These are phyloP conservation scores for Uromys caudimaculatus DNA, from an alignment of 2,797 vertebrate species.

Conservation along the genomic window DNA sequence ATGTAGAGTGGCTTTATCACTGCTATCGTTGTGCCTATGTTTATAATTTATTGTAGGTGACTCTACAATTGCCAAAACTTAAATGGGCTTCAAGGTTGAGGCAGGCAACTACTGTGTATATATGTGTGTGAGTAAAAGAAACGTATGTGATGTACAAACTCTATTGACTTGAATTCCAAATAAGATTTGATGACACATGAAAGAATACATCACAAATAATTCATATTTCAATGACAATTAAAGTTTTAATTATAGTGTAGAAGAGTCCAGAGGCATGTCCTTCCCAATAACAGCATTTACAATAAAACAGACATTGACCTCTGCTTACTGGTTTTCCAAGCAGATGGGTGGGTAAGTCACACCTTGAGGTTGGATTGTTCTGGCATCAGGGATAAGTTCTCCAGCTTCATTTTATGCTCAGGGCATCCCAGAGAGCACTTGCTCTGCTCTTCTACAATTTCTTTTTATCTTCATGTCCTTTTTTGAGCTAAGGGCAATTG, in stretches of 20 bases:
- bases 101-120: not conserved
- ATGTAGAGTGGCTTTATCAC: not conserved
- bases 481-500: not conserved
- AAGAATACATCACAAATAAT: not conserved
- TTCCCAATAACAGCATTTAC: not conserved
- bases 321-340: not conserved
- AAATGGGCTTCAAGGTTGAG: not conserved
- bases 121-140: not conserved
- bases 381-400: not conserved
- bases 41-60: not conserved
- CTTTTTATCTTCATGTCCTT: not conserved
- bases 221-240: not conserved
- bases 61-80: not conserved
- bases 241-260: not conserved
- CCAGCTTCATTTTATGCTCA: not conserved
- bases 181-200: slow-evolving; percentile 7
- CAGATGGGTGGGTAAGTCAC: not conserved
- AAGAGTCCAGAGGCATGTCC: not conserved
- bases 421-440: not conserved
- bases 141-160: slow-evolving; percentile 13
- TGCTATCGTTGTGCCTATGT: not conserved
- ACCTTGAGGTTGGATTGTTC: not conserved
- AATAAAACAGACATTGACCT: not conserved
- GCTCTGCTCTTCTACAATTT: not conserved
- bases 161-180: not conserved